Base-by-base conservation (phyloP, 2,888 invertebrate genomes). In the Plebejus argus region DNA sequence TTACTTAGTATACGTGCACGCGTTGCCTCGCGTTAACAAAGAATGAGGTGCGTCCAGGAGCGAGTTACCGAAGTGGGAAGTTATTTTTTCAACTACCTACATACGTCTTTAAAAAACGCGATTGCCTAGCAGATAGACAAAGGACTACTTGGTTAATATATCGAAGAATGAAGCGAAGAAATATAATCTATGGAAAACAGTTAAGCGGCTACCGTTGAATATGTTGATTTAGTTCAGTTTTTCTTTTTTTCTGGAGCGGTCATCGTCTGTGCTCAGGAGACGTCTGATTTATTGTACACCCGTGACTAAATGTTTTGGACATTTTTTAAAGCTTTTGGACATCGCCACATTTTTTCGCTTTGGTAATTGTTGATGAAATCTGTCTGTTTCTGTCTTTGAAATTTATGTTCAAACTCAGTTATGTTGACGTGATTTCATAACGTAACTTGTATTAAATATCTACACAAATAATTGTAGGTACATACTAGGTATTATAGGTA, bases 171-270 rank as follows among this genome's bases (percentile, higher is more conserved):
- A n/a, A n/a, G n/a, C n/a, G n/a, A n/a, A n/a, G n/a, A n/a, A n/a
- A n/a, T n/a, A n/a, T n/a, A 74, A 79, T 79, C 76, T 80, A 76
- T 78, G 79, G 77, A 78, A 78, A 79, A 77, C 58, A 56, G 53
- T 77, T 35, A 58, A 83, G 84, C 81, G 84, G 86, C 84, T 84
- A 82, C 85, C 89, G 89, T 86, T 82, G 84, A 89, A 82, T 91
- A 91, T 90, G 80, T 81, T 89, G 88, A 91, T 91, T 91, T 90
- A 91, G 84, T 83, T 84, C 83, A 82, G 80, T 81, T 83, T 83
- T 66, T 66, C 10, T 85, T 84, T 83, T 81, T 82, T 82, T 77
- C 23, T 23, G 5, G 74, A 74, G 74, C 74, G 74, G 74, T 74
- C 74, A 74, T 28, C 74, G 49, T 74, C 49, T 45, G 72, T 20